A percentile compares a stretch with the other conserved stretches of the same genome.
Conservation (phyloP, 2,113 vertebrate species). For the Phrynosoma platyrhinos region DNA sequence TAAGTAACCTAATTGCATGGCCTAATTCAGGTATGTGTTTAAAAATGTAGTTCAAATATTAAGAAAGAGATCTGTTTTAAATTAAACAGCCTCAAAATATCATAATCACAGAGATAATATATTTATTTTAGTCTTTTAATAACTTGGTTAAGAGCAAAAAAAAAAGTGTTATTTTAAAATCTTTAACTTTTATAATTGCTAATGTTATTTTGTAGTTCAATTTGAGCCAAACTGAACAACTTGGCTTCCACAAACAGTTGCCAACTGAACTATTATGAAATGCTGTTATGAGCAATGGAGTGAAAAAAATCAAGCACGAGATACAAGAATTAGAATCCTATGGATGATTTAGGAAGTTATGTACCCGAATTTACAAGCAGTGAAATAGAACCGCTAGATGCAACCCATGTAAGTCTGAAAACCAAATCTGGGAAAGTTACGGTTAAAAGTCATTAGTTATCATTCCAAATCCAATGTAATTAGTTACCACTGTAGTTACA, state of each 20-base stretch:
- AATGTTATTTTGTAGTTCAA: neutral
- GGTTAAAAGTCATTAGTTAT: too few species aligned
- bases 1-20: neutral
- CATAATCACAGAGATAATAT: neutral
- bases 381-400: neutral
- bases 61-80: neutral
- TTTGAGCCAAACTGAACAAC: neutral
- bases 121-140: neutral
- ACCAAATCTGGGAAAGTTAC: neutral
- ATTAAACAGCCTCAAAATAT: neutral
- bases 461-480: neutral
- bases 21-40: neutral
- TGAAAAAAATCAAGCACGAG: neutral
- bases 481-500: neutral
- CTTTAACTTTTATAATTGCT: constrained; percentile 1
- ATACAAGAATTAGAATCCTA: neutral
- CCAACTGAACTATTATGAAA: neutral
- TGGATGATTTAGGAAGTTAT: neutral
- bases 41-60: neutral
- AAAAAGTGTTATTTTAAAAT: neutral
- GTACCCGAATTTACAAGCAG: neutral
- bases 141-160: neutral
- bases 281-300: neutral
- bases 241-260: neutral
- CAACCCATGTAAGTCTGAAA: neutral